phyloP scores from a whole-genome alignment of 2,797 vertebrate species.

The Peromyscus melanophrys region DNA sequence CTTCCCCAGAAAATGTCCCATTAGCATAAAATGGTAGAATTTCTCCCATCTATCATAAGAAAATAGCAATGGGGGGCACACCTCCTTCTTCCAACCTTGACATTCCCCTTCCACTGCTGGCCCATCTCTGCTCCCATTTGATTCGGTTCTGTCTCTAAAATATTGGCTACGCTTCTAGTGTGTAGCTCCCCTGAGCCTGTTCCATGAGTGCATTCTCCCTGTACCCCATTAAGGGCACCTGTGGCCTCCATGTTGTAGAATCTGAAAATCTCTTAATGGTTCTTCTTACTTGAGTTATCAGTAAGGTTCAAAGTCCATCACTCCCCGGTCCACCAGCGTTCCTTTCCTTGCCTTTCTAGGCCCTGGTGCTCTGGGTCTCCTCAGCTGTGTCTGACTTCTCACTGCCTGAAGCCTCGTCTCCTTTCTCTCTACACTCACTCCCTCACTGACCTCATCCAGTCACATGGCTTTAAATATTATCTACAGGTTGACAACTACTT shows the following conservation, averaged over 20 bases:
- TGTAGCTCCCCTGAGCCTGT: neutral
- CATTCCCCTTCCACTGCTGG: neutral
- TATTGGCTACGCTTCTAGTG: neutral
- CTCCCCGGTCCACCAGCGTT: neutral
- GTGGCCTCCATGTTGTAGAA: neutral
- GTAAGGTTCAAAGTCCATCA: neutral
- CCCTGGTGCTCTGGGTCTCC: neutral
- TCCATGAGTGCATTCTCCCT: neutral
- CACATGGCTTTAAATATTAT: conserved; percentile 31
- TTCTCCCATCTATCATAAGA: neutral
- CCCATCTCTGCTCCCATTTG: neutral
- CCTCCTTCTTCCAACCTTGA: neutral
- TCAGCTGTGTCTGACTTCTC: neutral
- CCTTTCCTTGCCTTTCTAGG: neutral
- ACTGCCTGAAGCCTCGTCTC: neutral
- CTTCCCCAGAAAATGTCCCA: neutral
- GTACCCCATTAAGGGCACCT: neutral
- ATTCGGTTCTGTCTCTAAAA: neutral
- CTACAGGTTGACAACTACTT: neutral
- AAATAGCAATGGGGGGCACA: neutral
- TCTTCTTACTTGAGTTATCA: conserved; percentile 34
- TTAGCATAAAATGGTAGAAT: neutral
- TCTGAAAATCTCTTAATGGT: neutral
- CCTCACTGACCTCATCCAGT: conserved; percentile 3
- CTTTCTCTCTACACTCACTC: neutral